phyloP scores from a whole-genome alignment of 2,888 invertebrate genomes.

The Neoscelio sp. region DNA sequence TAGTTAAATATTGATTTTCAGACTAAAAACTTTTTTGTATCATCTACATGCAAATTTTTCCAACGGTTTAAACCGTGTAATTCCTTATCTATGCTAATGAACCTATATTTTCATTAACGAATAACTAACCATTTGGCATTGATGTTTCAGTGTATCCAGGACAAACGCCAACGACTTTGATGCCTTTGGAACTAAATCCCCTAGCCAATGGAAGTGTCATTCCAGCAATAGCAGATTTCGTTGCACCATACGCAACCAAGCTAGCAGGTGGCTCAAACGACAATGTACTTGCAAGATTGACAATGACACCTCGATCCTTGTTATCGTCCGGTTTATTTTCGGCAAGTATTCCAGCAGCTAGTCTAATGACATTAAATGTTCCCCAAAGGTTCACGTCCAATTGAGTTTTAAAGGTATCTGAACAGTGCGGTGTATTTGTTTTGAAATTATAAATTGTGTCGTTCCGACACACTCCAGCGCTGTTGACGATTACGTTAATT shows the following conservation, averaged over 20 bases:
- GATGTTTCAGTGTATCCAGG: slow-evolving; percentile 85
- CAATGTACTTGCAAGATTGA: slow-evolving; percentile 72
- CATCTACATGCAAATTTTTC: no score
- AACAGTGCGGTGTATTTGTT: slow-evolving; percentile 65
- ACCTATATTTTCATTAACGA: slow-evolving; percentile 5
- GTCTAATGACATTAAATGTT: slow-evolving; percentile 71
- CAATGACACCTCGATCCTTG: slow-evolving; percentile 70
- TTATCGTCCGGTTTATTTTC: slow-evolving; percentile 70
- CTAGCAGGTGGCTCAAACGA: slow-evolving; percentile 63
- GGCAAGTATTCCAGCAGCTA: slow-evolving; percentile 66
- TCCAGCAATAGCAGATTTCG: slow-evolving; percentile 71
- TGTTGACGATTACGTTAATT: slow-evolving; percentile 71
- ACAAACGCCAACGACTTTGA: slow-evolving; percentile 89
- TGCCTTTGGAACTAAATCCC: slow-evolving; percentile 70
- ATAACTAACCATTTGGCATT: slow-evolving; percentile 68
- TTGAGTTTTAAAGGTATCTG: slow-evolving; percentile 64
- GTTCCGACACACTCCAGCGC: slow-evolving; percentile 58
- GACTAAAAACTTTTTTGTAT: no score
- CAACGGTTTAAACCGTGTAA: not conserved
- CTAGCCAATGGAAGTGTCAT: slow-evolving; percentile 74
- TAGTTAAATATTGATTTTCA: no score
- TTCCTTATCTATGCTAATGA: not conserved
- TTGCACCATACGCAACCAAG: slow-evolving; percentile 68
- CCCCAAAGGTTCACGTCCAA: slow-evolving; percentile 72
- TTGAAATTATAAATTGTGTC: slow-evolving; percentile 70